phyloP scores from a whole-genome alignment of 2,888 invertebrate species.

The Phrixothrix hirtus region DNA sequence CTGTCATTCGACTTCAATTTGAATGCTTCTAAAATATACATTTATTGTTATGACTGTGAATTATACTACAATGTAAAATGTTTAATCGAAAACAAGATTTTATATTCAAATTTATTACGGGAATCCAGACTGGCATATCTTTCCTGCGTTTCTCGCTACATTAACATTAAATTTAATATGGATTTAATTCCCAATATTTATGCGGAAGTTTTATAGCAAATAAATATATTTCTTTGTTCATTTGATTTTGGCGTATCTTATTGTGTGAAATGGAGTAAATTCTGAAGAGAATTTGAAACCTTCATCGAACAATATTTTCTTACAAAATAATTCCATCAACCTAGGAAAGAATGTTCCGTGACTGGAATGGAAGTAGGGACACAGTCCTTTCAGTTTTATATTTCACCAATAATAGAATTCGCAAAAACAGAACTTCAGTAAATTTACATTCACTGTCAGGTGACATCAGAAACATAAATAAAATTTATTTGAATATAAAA shows the following conservation, averaged over 20 bases:
- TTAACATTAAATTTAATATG: no score
- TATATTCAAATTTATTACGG: no score
- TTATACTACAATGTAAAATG: background rate
- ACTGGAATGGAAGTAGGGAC: background rate
- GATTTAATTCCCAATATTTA: no score
- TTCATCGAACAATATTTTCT: background rate
- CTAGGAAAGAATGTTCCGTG: background rate
- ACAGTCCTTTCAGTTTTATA: background rate
- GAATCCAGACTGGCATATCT: no score
- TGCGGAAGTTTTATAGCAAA: no score
- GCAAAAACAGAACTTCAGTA: background rate
- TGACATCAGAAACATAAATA: no score
- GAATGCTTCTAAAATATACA: slow-evolving; percentile 12
- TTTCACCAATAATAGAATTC: background rate
- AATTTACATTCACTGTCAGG: no score
- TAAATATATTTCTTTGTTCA: no score
- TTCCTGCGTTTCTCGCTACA: no score
- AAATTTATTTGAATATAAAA: no score
- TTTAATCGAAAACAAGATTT: no score
- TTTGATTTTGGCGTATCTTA: background rate
- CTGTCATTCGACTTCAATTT: slow-evolving; percentile 18
- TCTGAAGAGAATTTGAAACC: background rate
- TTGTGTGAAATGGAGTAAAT: background rate
- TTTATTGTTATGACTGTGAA: slow-evolving; percentile 12
- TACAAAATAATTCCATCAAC: background rate